Evolutionary conservation across 2,888 invertebrate species (phyloP), one percentile per base, ranked within the genome.

Genomic region (Erebia palarica): DNA sequence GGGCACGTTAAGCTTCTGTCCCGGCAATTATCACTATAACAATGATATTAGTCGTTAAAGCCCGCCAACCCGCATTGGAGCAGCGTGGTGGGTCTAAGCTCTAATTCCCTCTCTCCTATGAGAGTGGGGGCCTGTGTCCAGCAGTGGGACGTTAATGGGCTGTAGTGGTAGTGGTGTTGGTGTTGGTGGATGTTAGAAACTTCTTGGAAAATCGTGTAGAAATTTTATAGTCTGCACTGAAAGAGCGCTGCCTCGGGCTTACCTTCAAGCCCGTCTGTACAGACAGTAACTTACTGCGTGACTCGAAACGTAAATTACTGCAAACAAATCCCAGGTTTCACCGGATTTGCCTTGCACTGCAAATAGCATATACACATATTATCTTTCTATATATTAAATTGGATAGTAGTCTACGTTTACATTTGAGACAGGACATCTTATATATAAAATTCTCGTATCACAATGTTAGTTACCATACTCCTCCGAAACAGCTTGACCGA

Each of bases 281-380:
- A 81, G 80, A 79, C 77, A 76, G 85, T 87, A 87, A 88, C 87
- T 89, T 88, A 88, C 88, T 86, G 86, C 81, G 82, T 80, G 82
- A 82, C 82, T 85, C 82, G 82, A 82, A 88, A 87, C 86, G 83
- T 89, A 84, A 89, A 87, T 85, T 83, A 81, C 82, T 82, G 82
- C 82, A 83, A 83, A 87, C 84, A 85, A 86, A 86, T 82, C 85
- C 84, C 77, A 82, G 86, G 80, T 83, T 83, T 83, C 78, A 75
- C 73, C 73, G 82, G 82, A 82, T 86, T 85, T 82, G 80, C 80
- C 82, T 78, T 77, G 76, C 78, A 75, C 72, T 75, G 70, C 64
- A 73, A 69, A 73, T 71, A 69, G 49, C 55, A 58, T 70, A 68
- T 63, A 60, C 60, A 55, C 42, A 65, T 64, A 16, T 51, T 64